A percentile compares a stretch with the other conserved stretches of the same genome.
phyloP scores from a whole-genome alignment of 2,888 invertebrate species.

The Campopleginae sp. region DNA sequence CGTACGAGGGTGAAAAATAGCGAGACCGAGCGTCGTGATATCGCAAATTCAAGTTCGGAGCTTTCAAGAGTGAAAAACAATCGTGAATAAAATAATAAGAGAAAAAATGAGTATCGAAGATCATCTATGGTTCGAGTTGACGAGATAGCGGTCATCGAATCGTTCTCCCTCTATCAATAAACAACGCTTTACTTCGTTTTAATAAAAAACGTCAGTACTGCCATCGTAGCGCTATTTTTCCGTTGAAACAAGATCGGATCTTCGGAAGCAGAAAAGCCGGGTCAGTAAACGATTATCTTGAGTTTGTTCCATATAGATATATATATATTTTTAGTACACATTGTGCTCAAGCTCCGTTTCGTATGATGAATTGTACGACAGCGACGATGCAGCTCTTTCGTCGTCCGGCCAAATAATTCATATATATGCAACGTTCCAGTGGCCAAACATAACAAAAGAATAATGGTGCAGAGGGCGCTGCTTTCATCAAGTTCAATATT shows the following conservation, averaged over 20 bases:
- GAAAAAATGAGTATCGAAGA: constrained; percentile 46
- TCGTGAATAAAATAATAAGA: constrained; percentile 14
- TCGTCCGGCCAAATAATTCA: constrained; percentile 24
- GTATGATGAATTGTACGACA: constrained; percentile 12
- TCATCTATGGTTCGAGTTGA: constrained; percentile 64
- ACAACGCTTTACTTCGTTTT: constrained; percentile 20
- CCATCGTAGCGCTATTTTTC: constrained; percentile 12
- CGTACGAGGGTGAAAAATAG: neutral
- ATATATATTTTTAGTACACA: neutral
- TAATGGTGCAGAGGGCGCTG: constrained; percentile 33
- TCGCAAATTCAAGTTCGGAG: constrained; percentile 21
- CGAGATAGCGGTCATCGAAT: constrained; percentile 66
- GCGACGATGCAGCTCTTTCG: constrained; percentile 37
- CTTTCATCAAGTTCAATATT: constrained; percentile 29
- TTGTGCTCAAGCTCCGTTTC: constrained; percentile 1
- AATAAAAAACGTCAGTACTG: constrained; percentile 14
- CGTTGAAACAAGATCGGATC: constrained; percentile 31
- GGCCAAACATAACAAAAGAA: constrained; percentile 28
- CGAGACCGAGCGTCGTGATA: neutral
- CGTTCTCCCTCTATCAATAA: constrained; percentile 61
- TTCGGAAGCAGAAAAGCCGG: constrained; percentile 55
- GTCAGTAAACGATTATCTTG: constrained; percentile 67
- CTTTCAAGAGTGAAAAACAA: neutral
- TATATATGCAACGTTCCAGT: neutral
- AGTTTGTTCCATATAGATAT: constrained; percentile 18